Percentiles rank a stretch among this genome's conserved stretches.
Evolutionary conservation across 2,797 vertebrate genomes (phyloP).

Genomic region (Champsocephalus gunnari): DNA sequence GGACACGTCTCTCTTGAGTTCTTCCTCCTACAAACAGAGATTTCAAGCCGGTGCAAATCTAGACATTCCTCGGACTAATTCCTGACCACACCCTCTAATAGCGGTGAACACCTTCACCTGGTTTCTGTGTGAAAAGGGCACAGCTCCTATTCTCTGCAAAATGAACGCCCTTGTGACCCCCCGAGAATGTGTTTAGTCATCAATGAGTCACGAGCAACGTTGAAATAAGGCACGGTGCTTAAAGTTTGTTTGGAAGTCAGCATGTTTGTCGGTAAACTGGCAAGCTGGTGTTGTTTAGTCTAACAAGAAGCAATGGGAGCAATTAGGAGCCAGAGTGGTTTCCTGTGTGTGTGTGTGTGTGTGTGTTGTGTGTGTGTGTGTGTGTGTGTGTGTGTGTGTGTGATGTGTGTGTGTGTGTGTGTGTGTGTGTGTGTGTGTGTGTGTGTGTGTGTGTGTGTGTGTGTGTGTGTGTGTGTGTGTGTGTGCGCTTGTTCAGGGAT

Average conservation of each 20-base stretch:
- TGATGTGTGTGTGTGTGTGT: not conserved
- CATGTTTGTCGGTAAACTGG: conserved; percentile 15
- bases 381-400: conserved; percentile 10
- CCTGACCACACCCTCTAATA: conserved; percentile 37
- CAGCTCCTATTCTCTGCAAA: not conserved
- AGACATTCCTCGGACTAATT: conserved; percentile 36
- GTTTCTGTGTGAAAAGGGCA: conserved; percentile 37
- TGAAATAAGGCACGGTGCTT: conserved; percentile 2
- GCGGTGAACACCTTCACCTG: conserved; percentile 17
- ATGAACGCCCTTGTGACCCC: not conserved
- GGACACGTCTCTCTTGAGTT: conserved; percentile 2
- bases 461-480: not conserved
- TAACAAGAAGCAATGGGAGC: conserved; percentile 53
- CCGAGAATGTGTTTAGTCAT: not conserved
- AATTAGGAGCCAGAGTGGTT: conserved; percentile 54
- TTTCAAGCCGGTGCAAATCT: conserved; percentile 28
- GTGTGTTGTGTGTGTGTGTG: too few relatives aligned
- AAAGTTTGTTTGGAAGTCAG: conserved; percentile 1
- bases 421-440: too few relatives aligned
- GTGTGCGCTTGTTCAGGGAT: conserved; percentile 14
- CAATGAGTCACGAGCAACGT: conserved; percentile 16
- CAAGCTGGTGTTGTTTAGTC: conserved; percentile 55
- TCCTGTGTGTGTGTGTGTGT: conserved; percentile 17
- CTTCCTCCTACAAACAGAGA: not conserved
- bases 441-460: conserved; percentile 8